Evolutionary conservation across 2,888 invertebrate species (phyloP).

Genomic region (Ypsolopha scabrella): DNA sequence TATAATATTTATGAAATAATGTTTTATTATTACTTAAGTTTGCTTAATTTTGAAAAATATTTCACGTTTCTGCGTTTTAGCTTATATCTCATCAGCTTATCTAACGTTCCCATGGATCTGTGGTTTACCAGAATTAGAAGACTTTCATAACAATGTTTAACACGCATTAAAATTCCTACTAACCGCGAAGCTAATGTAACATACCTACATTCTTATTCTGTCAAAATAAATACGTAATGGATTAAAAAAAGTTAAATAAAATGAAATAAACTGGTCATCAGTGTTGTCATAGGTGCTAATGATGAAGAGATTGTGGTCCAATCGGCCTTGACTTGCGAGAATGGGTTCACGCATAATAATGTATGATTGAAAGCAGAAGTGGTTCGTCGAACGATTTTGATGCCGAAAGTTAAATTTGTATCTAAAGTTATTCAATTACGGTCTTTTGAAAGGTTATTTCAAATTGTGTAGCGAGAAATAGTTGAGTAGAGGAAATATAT

Average conservation of each 20-base stretch:
- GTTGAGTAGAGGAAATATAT: neutral
- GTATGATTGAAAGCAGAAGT: neutral
- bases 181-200: neutral
- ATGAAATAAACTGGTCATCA: neutral
- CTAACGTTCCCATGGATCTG: too few relatives aligned
- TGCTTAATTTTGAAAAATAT: too few relatives aligned
- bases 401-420: neutral
- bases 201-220: neutral
- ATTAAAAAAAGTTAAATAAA: neutral
- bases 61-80: too few relatives aligned
- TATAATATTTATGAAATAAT: too few relatives aligned
- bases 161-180: neutral
- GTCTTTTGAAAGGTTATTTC: neutral
- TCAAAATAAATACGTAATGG: neutral
- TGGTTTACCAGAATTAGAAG: too few relatives aligned
- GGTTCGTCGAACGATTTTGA: neutral
- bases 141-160: neutral
- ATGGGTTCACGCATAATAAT: neutral
- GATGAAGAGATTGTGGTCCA: neutral
- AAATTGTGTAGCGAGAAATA: too few relatives aligned
- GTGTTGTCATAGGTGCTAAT: neutral
- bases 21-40: too few relatives aligned
- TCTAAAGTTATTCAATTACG: too few relatives aligned
- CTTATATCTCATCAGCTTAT: too few relatives aligned
- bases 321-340: neutral